Evolutionary conservation across 2,888 invertebrate genomes (phyloP), one percentile per base, ranked within the genome.

Genomic region (Acleris emargana): DNA sequence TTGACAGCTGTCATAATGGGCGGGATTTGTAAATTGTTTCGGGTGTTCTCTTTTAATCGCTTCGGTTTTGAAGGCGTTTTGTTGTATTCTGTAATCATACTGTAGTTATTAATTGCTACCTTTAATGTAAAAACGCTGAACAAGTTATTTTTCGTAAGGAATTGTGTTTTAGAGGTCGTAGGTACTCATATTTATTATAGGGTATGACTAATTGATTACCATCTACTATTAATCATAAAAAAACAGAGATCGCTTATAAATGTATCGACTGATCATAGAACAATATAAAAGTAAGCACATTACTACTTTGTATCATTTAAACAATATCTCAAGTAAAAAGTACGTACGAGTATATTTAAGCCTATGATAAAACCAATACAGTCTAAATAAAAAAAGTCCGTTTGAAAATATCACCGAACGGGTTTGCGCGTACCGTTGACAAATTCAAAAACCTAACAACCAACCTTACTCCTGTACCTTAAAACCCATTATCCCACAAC

Each of bases 1-100:
- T 85, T 89, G 91, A 89, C 90, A 89, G 86, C 86, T 89, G 90
- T 88, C 88, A 87, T 78, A 79, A 78, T 79, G 79, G 84, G 84
- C 85, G 84, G 80, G 71, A 76, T 79, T 79, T 72, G 73, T 55
- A 80, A 84, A 85, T 81, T 81, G 78, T 86, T 58, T 64, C 28
- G 42, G 43, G n/a, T 50, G 51, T 60, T 60, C 51, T 32, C 17
- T 59, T 54, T 38, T 67, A 58, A 62, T 62, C 53, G 54, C 38
- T 63, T 59, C 43, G 43, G 54, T 62, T 53, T 28, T 1, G 50
- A 59, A 25, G 67, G 63, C 67, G 53, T 58, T 64, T 47, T 28
- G 25, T 58, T 54, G 20, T 42, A 49, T 18, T 55, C 22, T 51
- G 22, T n/a, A 49, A 55, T 60, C 54, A 47, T 60, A 54, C n/a